A percentile compares a stretch with the other conserved stretches of the same genome.
Evolutionary conservation across 1,140 invertebrate species (phyloP).

Genomic region (Coenobita brevimanus): DNA sequence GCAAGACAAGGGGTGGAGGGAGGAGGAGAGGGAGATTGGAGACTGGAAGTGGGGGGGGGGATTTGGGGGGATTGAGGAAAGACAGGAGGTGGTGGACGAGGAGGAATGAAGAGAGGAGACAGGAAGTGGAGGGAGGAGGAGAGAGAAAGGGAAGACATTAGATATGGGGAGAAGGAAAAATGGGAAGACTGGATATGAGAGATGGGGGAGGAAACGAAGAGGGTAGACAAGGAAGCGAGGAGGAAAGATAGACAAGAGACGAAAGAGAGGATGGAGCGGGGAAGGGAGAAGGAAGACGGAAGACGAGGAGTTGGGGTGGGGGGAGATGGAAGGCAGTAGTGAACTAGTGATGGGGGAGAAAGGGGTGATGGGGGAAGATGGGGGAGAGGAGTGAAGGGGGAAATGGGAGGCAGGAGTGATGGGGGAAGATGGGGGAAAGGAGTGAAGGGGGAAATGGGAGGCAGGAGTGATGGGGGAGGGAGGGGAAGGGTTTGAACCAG

Average conservation of each 20-base stretch:
- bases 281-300: too few species aligned
- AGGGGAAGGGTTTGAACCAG: neutral
- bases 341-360: too few species aligned
- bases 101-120: neutral
- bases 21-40: too few species aligned
- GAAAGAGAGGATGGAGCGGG: too few species aligned
- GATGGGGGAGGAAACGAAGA: neutral
- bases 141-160: too few species aligned
- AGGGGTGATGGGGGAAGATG: neutral
- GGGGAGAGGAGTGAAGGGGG: neutral
- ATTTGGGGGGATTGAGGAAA: neutral
- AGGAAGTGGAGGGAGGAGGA: too few species aligned
- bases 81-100: neutral
- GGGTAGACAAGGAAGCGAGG: neutral
- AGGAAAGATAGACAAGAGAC: neutral
- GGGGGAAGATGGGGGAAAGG: neutral
- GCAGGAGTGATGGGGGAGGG: neutral
- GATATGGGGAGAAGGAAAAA: too few species aligned
- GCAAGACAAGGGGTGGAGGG: neutral
- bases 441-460: neutral
- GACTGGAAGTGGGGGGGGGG: too few species aligned
- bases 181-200: too few species aligned
- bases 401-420: neutral
- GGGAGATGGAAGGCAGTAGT: too few species aligned
- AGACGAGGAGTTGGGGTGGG: neutral